phyloP scores from a whole-genome alignment of 1,140 invertebrate species.

The Tetragonula clypearis region DNA sequence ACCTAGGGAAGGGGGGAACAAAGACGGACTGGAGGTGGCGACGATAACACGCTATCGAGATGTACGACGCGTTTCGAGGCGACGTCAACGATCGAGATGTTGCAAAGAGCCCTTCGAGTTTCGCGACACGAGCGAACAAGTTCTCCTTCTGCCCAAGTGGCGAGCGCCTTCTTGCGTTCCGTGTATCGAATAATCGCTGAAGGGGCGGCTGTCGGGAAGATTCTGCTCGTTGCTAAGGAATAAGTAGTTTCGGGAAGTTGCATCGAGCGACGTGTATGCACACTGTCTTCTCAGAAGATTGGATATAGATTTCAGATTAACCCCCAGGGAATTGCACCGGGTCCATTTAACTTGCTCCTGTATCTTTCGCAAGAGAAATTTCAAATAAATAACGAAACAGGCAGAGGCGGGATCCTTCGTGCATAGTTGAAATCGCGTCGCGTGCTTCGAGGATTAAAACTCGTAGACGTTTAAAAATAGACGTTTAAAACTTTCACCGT shows the following conservation, averaged over 20 bases:
- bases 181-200: not conserved
- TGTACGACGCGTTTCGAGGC: conserved; percentile 1
- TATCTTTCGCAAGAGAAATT: too few relatives aligned
- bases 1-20: not conserved
- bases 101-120: conserved; percentile 7
- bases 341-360: too few relatives aligned
- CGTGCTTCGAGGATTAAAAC: too few relatives aligned
- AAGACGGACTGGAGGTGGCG: conserved; percentile 1
- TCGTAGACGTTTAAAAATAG: too few relatives aligned
- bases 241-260: not conserved
- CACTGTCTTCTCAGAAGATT: not conserved
- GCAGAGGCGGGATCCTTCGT: too few relatives aligned
- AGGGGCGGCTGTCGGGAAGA: not conserved
- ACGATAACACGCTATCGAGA: conserved; percentile 5
- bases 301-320: too few relatives aligned
- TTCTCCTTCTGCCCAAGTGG: not conserved
- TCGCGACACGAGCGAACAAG: not conserved
- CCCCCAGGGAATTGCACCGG: too few relatives aligned
- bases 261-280: not conserved
- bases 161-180: not conserved
- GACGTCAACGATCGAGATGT: conserved; percentile 22
- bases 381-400: too few relatives aligned
- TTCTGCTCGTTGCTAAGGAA: not conserved
- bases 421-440: too few relatives aligned
- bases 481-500: too few relatives aligned